A percentile compares a stretch with the other conserved stretches of the same genome.
Conservation (phyloP, 2,797 vertebrate species). For the Urophycis tenuis region DNA sequence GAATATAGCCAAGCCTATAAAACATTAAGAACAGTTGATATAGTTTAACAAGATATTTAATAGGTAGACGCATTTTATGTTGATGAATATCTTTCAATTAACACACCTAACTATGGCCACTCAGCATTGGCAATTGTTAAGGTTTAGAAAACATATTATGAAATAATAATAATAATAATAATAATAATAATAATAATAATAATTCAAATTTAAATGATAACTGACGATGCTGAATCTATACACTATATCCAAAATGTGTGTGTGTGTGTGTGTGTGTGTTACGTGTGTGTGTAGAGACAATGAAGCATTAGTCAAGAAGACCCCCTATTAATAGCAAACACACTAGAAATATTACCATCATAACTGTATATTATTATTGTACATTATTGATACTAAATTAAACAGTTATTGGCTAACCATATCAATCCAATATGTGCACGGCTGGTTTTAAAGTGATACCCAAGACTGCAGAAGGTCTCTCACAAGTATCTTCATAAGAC, state of each 20-base stretch:
- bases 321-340: background rate
- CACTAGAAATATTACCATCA: background rate
- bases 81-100: background rate
- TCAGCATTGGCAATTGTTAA: background rate
- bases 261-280: constrained; percentile 1
- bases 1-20: background rate
- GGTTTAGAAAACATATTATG: background rate
- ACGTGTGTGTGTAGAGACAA: no score
- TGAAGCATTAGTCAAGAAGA: background rate
- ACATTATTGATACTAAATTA: no score
- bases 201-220: background rate
- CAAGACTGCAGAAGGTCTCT: background rate
- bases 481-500: background rate
- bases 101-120: background rate
- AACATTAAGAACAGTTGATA: background rate
- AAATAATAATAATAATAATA: background rate
- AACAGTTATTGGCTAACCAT: background rate
- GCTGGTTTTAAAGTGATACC: background rate
- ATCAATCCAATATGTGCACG: background rate
- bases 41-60: background rate
- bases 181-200: background rate
- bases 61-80: background rate
- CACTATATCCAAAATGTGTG: background rate
- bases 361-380: background rate
- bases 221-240: background rate